Percentiles rank a stretch among this genome's conserved stretches.
phyloP scores from a whole-genome alignment of 1,140 invertebrate genomes.

The Reticulitermes speratus region DNA sequence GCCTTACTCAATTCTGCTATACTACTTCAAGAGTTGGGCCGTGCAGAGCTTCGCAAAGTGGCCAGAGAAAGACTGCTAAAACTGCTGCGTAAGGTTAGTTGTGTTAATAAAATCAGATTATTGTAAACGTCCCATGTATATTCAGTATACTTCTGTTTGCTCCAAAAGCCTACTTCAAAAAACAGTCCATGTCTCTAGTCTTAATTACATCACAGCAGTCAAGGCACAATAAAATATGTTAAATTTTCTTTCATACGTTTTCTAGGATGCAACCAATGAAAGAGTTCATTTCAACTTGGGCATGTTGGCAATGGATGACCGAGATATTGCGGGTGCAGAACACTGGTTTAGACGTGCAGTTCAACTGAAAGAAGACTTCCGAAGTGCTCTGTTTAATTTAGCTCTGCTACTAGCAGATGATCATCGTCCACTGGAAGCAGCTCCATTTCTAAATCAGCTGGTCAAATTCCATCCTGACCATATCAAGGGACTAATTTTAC shows the following conservation, averaged over 20 bases:
- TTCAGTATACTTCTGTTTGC: too few relatives aligned
- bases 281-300: constrained; percentile 92
- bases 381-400: constrained; percentile 92
- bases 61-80: constrained; percentile 78
- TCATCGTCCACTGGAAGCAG: constrained; percentile 84
- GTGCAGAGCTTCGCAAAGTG: constrained; percentile 72
- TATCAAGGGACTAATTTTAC: constrained; percentile 88
- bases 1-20: constrained; percentile 94
- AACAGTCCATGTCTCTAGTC: too few relatives aligned
- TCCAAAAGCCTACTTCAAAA: too few relatives aligned
- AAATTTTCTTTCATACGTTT: too few relatives aligned
- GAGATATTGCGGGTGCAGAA: constrained; percentile 82
- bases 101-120: background rate
- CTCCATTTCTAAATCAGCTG: constrained; percentile 88
- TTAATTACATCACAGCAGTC: too few relatives aligned
- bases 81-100: constrained; percentile 68
- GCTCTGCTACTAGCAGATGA: constrained; percentile 87
- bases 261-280: constrained; percentile 72
- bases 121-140: too few relatives aligned
- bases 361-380: constrained; percentile 80
- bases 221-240: too few relatives aligned
- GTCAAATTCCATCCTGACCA: constrained; percentile 91
- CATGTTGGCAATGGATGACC: constrained; percentile 95
- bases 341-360: constrained; percentile 85
- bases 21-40: constrained; percentile 83